Evolutionary conservation across 2,888 invertebrate species (phyloP).

Genomic region (Cephus rjabovi): DNA sequence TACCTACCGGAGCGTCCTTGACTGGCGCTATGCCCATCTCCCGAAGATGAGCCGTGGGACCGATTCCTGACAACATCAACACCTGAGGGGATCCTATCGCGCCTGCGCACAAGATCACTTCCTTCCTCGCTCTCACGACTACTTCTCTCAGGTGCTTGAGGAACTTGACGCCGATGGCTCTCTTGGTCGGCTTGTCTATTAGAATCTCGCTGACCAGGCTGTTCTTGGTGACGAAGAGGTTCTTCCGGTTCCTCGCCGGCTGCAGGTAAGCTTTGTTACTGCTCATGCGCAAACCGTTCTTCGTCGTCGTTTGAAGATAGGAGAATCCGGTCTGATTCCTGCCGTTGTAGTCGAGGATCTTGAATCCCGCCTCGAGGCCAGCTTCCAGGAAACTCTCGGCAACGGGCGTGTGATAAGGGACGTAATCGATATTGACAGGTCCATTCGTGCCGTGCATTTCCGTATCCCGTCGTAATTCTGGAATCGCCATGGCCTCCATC

Average conservation of each 20-base stretch:
- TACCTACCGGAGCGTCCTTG: constrained; percentile 74
- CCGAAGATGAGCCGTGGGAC: constrained; percentile 73
- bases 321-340: constrained; percentile 73
- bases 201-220: constrained; percentile 73
- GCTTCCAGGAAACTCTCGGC: constrained; percentile 74
- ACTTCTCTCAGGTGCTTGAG: constrained; percentile 68
- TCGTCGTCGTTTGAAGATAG: constrained; percentile 73
- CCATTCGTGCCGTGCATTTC: constrained; percentile 72
- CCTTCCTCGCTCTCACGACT: constrained; percentile 74
- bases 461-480: constrained; percentile 55
- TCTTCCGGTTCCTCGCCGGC: constrained; percentile 71
- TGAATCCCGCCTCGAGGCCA: constrained; percentile 73
- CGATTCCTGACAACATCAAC: constrained; percentile 83
- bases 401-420: constrained; percentile 70
- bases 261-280: constrained; percentile 76
- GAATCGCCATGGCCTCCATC: constrained; percentile 73
- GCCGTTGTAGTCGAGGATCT: constrained; percentile 74
- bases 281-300: constrained; percentile 76
- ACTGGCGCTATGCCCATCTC: constrained; percentile 70
- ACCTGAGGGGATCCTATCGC: constrained; percentile 83
- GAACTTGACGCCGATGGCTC: constrained; percentile 73
- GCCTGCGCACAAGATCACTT: constrained; percentile 82
- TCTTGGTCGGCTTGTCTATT: constrained; percentile 70
- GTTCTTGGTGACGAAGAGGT: constrained; percentile 73
- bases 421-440: constrained; percentile 70